Conservation (phyloP, 2,888 invertebrate species). For the Hirudinaria manillensis region DNA sequence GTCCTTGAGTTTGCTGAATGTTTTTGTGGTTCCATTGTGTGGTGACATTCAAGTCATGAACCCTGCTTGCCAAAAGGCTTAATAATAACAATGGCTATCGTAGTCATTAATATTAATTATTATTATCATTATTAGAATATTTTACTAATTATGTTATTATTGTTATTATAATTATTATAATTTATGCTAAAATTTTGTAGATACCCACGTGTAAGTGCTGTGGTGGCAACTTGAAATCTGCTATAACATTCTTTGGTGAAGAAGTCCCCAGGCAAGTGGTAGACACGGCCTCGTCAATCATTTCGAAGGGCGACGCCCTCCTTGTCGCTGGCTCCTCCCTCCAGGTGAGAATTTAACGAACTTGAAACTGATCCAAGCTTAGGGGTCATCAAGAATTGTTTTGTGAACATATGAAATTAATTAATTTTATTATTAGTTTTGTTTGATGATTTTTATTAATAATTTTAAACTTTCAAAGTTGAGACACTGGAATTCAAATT, state of each 20-base stretch:
- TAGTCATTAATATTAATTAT: no score
- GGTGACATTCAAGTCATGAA: no score
- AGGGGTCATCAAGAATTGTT: not conserved
- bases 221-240: conserved; percentile 71
- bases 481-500: no score
- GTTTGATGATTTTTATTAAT: not conserved
- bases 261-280: conserved; percentile 74
- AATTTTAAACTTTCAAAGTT: not conserved
- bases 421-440: no score
- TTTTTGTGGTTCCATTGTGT: no score
- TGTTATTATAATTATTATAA: not conserved
- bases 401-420: no score
- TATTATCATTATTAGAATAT: no score
- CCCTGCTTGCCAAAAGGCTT: no score
- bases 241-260: conserved; percentile 94
- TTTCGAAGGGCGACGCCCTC: conserved; percentile 70
- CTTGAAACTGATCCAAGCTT: not conserved
- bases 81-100: no score
- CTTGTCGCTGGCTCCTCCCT: conserved; percentile 87
- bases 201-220: conserved; percentile 74
- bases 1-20: no score
- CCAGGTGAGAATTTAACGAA: conserved; percentile 57
- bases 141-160: not conserved
- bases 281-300: conserved; percentile 63
- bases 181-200: conserved; percentile 40